These are phyloP conservation scores for Crax fasciolata DNA, from an alignment of 2,797 vertebrate genomes.

Conservation along the genomic window DNA sequence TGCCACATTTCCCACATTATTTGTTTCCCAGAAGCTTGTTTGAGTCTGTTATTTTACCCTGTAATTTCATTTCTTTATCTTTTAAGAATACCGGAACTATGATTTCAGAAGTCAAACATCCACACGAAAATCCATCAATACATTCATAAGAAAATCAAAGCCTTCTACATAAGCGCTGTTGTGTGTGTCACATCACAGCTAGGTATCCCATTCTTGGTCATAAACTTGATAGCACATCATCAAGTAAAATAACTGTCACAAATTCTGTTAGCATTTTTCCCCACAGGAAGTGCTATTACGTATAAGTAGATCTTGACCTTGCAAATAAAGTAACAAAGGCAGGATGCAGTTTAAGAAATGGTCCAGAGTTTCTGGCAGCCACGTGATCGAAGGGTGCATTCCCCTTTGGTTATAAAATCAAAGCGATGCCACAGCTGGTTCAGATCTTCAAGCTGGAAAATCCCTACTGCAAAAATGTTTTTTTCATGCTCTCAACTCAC, in stretches of 20 bases:
- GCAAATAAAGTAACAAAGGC: slow-evolving; percentile 26
- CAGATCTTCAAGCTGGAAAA: neutral
- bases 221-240: neutral
- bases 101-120: slow-evolving; percentile 16
- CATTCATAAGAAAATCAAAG: neutral
- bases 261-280: slow-evolving; percentile 50
- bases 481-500: neutral
- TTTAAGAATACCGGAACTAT: neutral
- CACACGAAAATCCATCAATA: slow-evolving; percentile 14
- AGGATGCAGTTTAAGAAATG: neutral
- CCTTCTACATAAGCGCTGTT: neutral
- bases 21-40: neutral
- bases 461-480: neutral
- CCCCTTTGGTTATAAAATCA: neutral
- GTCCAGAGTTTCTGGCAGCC: neutral
- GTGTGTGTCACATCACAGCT: slow-evolving; percentile 1
- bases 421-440: neutral
- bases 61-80: neutral
- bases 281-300: slow-evolving; percentile 23
- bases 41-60: neutral
- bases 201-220: neutral
- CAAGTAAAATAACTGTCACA: slow-evolving; percentile 52
- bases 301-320: slow-evolving; percentile 39
- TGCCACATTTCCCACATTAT: neutral
- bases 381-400: neutral